These are phyloP conservation scores for Altica lythri DNA, from an alignment of 2,888 invertebrate species.

Conservation along the genomic window DNA sequence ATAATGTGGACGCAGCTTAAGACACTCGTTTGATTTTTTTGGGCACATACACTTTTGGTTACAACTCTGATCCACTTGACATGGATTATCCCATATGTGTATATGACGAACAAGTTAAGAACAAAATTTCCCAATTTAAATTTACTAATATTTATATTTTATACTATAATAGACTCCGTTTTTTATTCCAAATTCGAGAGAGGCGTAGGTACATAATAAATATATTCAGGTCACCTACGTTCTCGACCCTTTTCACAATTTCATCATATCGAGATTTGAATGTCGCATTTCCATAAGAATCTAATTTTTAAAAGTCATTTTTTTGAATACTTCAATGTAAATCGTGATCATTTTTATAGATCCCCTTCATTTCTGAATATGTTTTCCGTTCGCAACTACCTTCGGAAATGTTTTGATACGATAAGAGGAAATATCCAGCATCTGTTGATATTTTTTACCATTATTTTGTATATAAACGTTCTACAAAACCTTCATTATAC, in stretches of 20 bases:
- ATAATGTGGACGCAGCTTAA: no score
- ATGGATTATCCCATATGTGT: no score
- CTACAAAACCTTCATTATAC: not conserved
- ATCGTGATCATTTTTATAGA: slow-evolving; percentile 18
- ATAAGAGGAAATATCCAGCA: not conserved
- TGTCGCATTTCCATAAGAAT: slow-evolving; percentile 28
- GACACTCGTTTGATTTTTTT: no score
- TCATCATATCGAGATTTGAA: slow-evolving; percentile 20
- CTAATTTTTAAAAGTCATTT: slow-evolving; percentile 25
- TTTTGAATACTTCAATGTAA: slow-evolving; percentile 18
- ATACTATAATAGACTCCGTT: no score
- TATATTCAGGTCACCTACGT: slow-evolving; percentile 21
- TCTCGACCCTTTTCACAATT: slow-evolving; percentile 18
- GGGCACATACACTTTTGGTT: no score
- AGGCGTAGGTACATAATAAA: no score
- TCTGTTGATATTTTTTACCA: not conserved
- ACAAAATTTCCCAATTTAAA: no score
- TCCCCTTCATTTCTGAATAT: slow-evolving; percentile 6
- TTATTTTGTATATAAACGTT: not conserved
- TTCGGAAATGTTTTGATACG: slow-evolving; percentile 7
- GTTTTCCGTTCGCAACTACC: not conserved
- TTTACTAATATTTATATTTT: no score
- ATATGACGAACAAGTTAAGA: no score
- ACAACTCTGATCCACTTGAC: no score
- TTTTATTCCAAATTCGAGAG: no score